phyloP scores from a whole-genome alignment of 1,140 invertebrate genomes.

The Ostrea denselamellosa region DNA sequence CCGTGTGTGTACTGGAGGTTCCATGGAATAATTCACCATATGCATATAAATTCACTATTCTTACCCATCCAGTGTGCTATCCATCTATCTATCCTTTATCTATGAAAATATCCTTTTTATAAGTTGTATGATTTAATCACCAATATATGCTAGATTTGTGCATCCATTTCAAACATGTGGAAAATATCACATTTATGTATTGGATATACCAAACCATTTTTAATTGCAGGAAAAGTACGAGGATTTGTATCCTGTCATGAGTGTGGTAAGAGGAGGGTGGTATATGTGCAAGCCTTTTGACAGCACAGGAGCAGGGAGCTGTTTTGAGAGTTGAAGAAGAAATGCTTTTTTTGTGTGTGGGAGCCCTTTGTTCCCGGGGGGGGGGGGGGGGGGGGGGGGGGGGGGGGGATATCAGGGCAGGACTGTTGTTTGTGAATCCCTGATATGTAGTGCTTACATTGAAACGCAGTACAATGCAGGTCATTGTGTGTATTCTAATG shows the following conservation, averaged over 20 bases:
- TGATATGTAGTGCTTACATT: slow-evolving; percentile 1
- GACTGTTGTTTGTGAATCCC: background rate
- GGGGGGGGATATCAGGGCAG: too few relatives aligned
- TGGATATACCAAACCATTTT: too few relatives aligned
- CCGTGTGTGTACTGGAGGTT: background rate
- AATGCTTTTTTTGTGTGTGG: too few relatives aligned
- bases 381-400: too few relatives aligned
- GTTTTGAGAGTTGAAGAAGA: too few relatives aligned
- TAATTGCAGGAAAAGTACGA: slow-evolving; percentile 1
- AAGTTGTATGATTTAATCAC: too few relatives aligned
- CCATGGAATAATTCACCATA: background rate
- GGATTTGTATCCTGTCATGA: slow-evolving; percentile 16
- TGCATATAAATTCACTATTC: background rate
- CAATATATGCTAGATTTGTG: too few relatives aligned
- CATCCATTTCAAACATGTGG: too few relatives aligned
- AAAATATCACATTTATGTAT: too few relatives aligned
- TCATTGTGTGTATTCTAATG: background rate
- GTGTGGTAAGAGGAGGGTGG: slow-evolving; percentile 1
- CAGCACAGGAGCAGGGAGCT: background rate
- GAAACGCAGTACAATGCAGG: background rate
- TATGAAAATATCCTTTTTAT: too few relatives aligned
- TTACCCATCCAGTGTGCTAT: background rate
- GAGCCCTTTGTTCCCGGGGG: too few relatives aligned
- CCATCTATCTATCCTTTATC: too few relatives aligned
- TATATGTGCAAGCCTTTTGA: background rate